Evolutionary conservation across 2,797 vertebrate species (phyloP).

Genomic region (Eulemur rubriventer): DNA sequence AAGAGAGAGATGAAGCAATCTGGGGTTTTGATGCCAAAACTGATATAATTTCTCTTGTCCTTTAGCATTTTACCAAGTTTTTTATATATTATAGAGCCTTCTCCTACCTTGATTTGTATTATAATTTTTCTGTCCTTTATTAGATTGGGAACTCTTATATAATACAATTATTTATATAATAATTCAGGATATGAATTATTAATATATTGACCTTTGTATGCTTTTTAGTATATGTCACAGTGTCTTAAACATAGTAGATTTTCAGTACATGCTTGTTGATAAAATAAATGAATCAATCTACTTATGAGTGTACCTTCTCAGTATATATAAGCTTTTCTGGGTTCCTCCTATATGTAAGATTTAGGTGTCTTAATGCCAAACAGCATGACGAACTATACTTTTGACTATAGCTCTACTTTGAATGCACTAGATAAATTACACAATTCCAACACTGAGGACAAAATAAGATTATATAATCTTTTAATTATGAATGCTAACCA

Average conservation of each 20-base stretch:
- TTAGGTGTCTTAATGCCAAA: not conserved
- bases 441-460: not conserved
- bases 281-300: not conserved
- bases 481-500: not conserved
- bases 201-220: not conserved
- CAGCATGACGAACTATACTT: not conserved
- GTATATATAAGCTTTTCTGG: not conserved
- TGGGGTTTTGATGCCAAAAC: not conserved
- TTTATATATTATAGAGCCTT: not conserved
- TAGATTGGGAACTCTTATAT: not conserved
- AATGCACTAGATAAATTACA: not conserved
- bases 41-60: not conserved
- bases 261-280: not conserved
- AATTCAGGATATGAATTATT: not conserved
- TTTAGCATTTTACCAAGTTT: not conserved
- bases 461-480: not conserved
- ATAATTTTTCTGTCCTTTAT: not conserved
- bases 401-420: not conserved
- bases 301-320: not conserved
- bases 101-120: not conserved
- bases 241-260: not conserved
- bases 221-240: not conserved
- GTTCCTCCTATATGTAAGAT: not conserved
- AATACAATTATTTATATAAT: too few species aligned
- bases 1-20: not conserved